Evolutionary conservation across 2,113 vertebrate species (phyloP).

Genomic region (Mus musculus): GRCm39 chr8:6474501-6475000

Average conservation of each 20-base stretch:
- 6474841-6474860: slow-evolving; percentile 37
- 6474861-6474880: slow-evolving; percentile 46
- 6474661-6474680: not conserved
- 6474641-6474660: not conserved
- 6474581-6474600: not conserved
- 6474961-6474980: slow-evolving; percentile 42
- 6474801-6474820: slow-evolving; percentile 36
- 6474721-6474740: not conserved
- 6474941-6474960: not conserved
- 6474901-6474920: slow-evolving; percentile 14
- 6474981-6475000: not conserved
- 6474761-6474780: not conserved
- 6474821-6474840: not conserved
- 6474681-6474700: not conserved
- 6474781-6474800: not conserved
- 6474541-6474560: not conserved
- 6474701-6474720: not conserved
- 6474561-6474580: not conserved
- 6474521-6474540: slow-evolving; percentile 20
- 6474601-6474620: not conserved
- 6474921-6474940: slow-evolving; percentile 44
- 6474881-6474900: slow-evolving; percentile 24
- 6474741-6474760: not conserved
- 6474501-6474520: not conserved
- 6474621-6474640: not conserved